Conservation (phyloP, 2,797 vertebrate genomes). For the Diplodus sargus region DNA sequence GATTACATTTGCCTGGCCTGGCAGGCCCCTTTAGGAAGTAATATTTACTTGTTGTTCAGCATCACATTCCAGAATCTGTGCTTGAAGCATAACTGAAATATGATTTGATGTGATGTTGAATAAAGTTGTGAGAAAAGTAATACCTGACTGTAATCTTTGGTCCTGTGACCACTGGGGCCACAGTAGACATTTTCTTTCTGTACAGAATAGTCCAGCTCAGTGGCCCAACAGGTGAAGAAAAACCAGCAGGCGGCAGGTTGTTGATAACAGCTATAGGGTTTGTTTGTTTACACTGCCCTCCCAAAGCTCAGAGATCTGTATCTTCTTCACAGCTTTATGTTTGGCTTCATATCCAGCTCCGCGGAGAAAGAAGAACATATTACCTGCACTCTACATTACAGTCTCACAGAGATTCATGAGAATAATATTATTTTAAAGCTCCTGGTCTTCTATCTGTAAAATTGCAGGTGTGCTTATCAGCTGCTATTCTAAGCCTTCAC, state of each 20-base stretch:
- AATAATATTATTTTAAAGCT: slow-evolving; percentile 28
- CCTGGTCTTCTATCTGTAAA: slow-evolving; percentile 24
- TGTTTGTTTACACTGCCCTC: slow-evolving; percentile 38
- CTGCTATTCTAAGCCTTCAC: not conserved
- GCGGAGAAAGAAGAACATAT: not conserved
- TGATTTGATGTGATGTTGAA: slow-evolving; percentile 41
- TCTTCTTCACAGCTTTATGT: slow-evolving; percentile 26
- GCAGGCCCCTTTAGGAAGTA: slow-evolving; percentile 30
- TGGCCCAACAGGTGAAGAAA: slow-evolving; percentile 23
- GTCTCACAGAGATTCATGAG: not conserved
- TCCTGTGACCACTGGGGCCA: not conserved
- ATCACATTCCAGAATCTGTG: not conserved
- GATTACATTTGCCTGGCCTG: slow-evolving; percentile 29
- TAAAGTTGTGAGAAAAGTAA: slow-evolving; percentile 20
- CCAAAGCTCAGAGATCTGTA: slow-evolving; percentile 19
- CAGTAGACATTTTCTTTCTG: slow-evolving; percentile 4
- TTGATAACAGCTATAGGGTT: slow-evolving; percentile 13
- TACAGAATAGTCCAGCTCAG: not conserved
- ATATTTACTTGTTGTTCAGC: slow-evolving; percentile 17
- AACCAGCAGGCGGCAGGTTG: slow-evolving; percentile 1
- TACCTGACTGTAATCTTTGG: not conserved
- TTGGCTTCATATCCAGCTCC: slow-evolving; percentile 15
- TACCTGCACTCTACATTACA: not conserved
- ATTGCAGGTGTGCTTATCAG: slow-evolving; percentile 35
- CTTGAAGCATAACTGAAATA: slow-evolving; percentile 19